phyloP scores from a whole-genome alignment of 2,797 vertebrate species.

The Schizopygopsis pylzovi region DNA sequence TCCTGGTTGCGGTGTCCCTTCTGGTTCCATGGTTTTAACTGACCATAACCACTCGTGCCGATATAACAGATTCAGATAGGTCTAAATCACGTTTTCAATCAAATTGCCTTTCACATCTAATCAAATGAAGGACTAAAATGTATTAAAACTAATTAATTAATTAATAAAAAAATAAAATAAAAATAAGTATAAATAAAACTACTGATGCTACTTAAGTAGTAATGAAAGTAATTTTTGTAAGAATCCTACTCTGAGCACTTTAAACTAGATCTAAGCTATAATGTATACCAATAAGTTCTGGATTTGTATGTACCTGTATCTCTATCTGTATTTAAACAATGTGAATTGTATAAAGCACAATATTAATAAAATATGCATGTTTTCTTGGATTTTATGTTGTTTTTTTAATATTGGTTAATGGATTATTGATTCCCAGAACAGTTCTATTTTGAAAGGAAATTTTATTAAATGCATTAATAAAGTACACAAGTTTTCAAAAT shows the following conservation, averaged over 20 bases:
- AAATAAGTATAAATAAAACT: not conserved
- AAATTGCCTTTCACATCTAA: too few relatives aligned
- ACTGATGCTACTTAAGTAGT: not conserved
- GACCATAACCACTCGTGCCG: not conserved
- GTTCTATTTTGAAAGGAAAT: not conserved
- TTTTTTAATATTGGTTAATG: not conserved
- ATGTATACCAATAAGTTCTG: not conserved
- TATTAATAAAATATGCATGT: not conserved
- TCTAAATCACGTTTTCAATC: not conserved
- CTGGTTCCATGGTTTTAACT: constrained; percentile 41
- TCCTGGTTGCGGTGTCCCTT: constrained; percentile 59
- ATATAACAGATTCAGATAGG: not conserved
- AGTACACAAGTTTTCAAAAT: not conserved
- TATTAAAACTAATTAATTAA: too few relatives aligned
- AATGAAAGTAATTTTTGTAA: not conserved
- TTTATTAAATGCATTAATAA: not conserved
- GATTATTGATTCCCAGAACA: not conserved
- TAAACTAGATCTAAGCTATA: not conserved
- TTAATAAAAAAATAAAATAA: too few relatives aligned
- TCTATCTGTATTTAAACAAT: not conserved
- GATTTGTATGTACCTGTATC: not conserved
- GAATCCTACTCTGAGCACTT: not conserved
- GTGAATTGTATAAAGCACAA: not conserved
- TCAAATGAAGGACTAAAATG: not conserved
- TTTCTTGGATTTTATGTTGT: not conserved